These are phyloP conservation scores for Pygathrix nemaeus DNA, from an alignment of 2,113 vertebrate genomes.

Conservation along the genomic window DNA sequence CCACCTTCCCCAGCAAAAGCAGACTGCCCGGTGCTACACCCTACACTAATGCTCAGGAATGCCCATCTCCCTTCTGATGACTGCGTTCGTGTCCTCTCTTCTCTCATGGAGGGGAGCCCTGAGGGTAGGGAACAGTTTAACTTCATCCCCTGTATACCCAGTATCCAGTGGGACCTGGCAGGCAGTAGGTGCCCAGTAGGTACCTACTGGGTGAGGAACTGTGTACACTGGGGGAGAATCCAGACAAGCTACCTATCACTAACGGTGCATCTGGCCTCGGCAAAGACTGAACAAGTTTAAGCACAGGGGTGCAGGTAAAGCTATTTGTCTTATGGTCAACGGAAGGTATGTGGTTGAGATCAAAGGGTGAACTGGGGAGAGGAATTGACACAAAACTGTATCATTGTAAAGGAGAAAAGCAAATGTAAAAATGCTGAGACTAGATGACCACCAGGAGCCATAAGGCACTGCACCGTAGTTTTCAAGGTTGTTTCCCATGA, in stretches of 20 bases:
- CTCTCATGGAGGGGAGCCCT: neutral
- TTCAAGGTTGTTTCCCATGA: neutral
- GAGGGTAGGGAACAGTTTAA: neutral
- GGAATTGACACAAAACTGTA: neutral
- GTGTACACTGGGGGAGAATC: neutral
- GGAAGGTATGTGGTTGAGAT: neutral
- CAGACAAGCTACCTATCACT: neutral
- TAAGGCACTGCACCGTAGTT: too few species aligned
- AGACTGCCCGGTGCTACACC: fast-evolving
- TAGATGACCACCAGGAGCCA: neutral
- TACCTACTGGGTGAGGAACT: neutral
- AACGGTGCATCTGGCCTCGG: neutral
- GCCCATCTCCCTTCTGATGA: neutral
- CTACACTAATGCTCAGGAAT: neutral
- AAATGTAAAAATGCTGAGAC: neutral
- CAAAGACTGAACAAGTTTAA: neutral
- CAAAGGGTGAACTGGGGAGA: neutral
- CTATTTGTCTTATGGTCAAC: neutral
- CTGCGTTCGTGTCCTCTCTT: neutral
- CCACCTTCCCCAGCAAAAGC: neutral
- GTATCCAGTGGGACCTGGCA: neutral
- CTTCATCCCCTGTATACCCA: neutral
- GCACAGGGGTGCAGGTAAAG: neutral
- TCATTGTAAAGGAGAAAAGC: neutral
- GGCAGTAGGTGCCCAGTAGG: neutral